These are phyloP conservation scores for Nomada lathburiana DNA, from an alignment of 2,888 invertebrate genomes.

Conservation along the genomic window DNA sequence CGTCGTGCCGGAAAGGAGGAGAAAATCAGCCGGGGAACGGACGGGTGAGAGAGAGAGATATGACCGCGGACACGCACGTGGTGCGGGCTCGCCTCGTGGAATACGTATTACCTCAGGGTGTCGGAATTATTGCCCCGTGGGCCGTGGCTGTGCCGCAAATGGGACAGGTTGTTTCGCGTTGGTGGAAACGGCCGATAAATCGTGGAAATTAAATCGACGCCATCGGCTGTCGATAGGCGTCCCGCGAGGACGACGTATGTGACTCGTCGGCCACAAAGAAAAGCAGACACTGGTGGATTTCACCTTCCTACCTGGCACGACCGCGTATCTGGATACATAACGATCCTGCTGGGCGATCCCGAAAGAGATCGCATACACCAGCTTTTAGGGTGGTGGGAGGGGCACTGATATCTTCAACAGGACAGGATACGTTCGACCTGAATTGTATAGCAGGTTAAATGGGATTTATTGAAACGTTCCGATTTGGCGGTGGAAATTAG, in stretches of 20 bases:
- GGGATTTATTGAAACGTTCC: constrained; percentile 8
- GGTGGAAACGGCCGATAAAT: constrained; percentile 72
- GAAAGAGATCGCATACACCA: constrained; percentile 40
- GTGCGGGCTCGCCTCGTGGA: constrained; percentile 48
- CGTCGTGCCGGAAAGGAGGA: background rate
- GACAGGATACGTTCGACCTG: background rate
- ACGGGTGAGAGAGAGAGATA: constrained; percentile 1
- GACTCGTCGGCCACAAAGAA: constrained; percentile 51
- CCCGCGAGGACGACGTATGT: constrained; percentile 49
- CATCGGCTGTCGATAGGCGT: constrained; percentile 67
- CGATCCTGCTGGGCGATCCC: constrained; percentile 28
- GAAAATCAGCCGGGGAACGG: constrained; percentile 3
- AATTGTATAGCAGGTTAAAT: background rate
- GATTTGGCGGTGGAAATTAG: background rate
- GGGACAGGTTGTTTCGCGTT: constrained; percentile 75
- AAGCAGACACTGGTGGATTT: constrained; percentile 42
- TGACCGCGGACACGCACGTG: constrained; percentile 49
- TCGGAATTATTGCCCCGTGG: constrained; percentile 74
- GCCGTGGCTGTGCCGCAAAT: constrained; percentile 68
- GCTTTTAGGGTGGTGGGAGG: background rate
- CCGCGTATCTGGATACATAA: constrained; percentile 40
- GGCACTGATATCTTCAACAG: constrained; percentile 4
- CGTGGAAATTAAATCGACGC: constrained; percentile 74
- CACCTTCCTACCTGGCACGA: constrained; percentile 24
- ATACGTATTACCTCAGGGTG: constrained; percentile 70